These are phyloP conservation scores for Macroglossus sobrinus DNA, from an alignment of 2,113 vertebrate genomes.

Conservation along the genomic window DNA sequence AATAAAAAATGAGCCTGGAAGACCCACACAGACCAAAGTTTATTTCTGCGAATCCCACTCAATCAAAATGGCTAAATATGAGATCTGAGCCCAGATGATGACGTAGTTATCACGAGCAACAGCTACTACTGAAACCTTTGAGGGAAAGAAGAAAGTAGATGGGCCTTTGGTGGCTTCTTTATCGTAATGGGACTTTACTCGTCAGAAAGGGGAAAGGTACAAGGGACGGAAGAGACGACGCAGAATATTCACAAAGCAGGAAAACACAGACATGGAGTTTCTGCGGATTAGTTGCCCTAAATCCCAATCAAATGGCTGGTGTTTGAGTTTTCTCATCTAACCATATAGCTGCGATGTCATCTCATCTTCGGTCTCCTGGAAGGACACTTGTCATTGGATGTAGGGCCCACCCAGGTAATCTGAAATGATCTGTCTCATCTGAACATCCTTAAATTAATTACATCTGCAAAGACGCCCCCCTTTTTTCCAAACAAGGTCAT, in stretches of 20 bases:
- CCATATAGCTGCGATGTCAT: too few species aligned
- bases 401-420: background rate
- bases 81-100: background rate
- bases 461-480: background rate
- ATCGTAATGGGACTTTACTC: slow-evolving; percentile 43
- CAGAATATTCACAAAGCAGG: background rate
- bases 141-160: background rate
- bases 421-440: background rate
- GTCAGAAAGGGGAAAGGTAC: background rate
- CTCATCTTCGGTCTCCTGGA: background rate
- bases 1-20: background rate
- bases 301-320: background rate
- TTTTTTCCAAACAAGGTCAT: background rate
- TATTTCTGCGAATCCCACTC: background rate
- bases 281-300: background rate
- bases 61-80: slow-evolving; percentile 10
- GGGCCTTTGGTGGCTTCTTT: slow-evolving; percentile 17
- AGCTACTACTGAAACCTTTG: background rate
- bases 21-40: background rate
- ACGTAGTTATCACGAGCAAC: background rate
- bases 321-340: background rate
- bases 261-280: background rate
- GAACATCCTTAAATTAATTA: background rate
- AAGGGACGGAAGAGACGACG: background rate
- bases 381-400: background rate